Base-by-base conservation (phyloP, 2,797 vertebrate species). In the Philypnodon macrostomus region DNA sequence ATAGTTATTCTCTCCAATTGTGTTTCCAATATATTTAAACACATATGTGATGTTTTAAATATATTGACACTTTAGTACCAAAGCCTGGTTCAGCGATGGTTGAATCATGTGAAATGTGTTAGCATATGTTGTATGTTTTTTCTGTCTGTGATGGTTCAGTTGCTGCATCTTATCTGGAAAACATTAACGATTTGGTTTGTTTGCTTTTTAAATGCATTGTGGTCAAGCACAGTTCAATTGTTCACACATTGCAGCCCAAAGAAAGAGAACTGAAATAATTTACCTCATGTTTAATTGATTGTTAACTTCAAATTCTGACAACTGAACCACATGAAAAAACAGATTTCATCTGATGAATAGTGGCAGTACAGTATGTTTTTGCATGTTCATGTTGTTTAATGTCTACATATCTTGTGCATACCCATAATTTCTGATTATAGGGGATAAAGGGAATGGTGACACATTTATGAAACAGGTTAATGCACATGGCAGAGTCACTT, bases 261-360 rank as follows among this genome's bases (percentile, higher is more conserved):
- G 88, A 85, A 65, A 90, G 90, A 92, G 90, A 92, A 91, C 87
- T 92, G 90, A 92, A 91, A 85, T 89, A 90, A 89, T 87, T 83
- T 73, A 63, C 63, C 67, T 69, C 23, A 41, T 60, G 64, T 59
- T 62, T 75, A 55, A 50, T 53, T 73, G 7, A 4, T 46, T 54
- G 49, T 29, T 29, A 31, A 91, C 87, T n/a, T n/a, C n/a, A n/a
- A n/a, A n/a, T n/a, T 90, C 88, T 89, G 89, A 92, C 90, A 92
- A 92, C 90, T 92, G 90, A 92, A 92, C 90, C 90, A 92, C 87
- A 79, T 89, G 90, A 92, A 92, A 92, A 92, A 92, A 92, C 90
- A 83, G 70, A 80, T 86, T 73, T 51, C 19, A 78, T 67, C 77
- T 81, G 78, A 88, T 75, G 79, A 68, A 46, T 77, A 69, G 80